Evolutionary conservation across 2,888 invertebrate species (phyloP).

Genomic region (Cordilura impudica): DNA sequence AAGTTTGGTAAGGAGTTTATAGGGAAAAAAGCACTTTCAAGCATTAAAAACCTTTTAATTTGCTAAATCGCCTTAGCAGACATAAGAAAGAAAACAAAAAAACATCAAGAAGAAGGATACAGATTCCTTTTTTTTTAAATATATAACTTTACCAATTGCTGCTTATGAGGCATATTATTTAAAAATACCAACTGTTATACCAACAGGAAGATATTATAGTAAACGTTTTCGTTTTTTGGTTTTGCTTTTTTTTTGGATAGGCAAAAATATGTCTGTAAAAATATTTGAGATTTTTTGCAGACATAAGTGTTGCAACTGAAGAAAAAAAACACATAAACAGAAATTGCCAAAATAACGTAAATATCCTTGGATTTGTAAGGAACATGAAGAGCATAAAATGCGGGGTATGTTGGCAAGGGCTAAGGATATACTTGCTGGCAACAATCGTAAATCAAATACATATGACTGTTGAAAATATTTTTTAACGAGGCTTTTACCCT

Average conservation of each 20-base stretch:
- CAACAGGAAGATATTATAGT: not conserved
- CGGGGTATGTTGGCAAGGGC: too few species aligned
- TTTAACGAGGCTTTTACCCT: slow-evolving; percentile 26
- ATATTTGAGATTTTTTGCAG: slow-evolving; percentile 15
- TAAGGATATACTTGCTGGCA: not conserved
- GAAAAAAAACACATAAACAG: slow-evolving; percentile 34
- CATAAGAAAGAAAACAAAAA: slow-evolving; percentile 61
- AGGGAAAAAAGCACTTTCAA: slow-evolving; percentile 65
- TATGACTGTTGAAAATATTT: slow-evolving; percentile 2
- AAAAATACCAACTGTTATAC: not conserved
- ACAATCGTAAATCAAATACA: slow-evolving; percentile 55
- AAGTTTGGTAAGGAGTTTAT: not conserved
- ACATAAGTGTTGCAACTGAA: slow-evolving; percentile 46
- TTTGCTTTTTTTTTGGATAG: not conserved
- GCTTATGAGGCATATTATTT: slow-evolving; percentile 52
- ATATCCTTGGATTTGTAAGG: slow-evolving; percentile 50
- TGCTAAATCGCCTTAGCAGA: slow-evolving; percentile 77
- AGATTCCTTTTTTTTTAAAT: slow-evolving; percentile 26
- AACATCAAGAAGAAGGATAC: slow-evolving; percentile 40
- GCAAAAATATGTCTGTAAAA: slow-evolving; percentile 39
- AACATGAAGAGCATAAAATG: slow-evolving; percentile 40
- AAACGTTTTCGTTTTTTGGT: not conserved
- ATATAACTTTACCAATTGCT: slow-evolving; percentile 21
- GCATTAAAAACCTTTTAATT: slow-evolving; percentile 77
- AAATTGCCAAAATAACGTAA: slow-evolving; percentile 49